These are phyloP conservation scores for Meliscaeva auricollis DNA, from an alignment of 2,888 invertebrate species.

Conservation along the genomic window DNA sequence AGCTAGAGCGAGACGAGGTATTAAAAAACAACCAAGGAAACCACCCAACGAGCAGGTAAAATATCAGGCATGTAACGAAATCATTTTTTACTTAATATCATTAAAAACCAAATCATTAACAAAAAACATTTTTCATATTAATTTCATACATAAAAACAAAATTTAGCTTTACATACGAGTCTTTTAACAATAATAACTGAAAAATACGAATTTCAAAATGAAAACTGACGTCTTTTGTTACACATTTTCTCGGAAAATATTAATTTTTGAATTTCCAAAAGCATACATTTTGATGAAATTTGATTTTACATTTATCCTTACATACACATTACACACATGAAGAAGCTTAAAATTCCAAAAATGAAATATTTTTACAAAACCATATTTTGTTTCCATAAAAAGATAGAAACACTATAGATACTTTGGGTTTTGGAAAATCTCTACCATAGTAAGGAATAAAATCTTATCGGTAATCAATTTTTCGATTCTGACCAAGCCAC, in stretches of 20 bases:
- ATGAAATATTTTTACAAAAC: no score
- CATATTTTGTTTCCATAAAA: no score
- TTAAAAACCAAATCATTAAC: not conserved
- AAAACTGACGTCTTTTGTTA: no score
- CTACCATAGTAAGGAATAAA: not conserved
- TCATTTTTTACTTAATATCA: slow-evolving; percentile 9
- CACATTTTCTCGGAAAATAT: no score
- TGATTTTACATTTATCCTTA: no score
- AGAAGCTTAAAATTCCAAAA: no score
- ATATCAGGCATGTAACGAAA: slow-evolving; percentile 48
- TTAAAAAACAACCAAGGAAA: slow-evolving; percentile 90
- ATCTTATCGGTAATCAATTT: slow-evolving; percentile 22
- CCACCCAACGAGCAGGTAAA: slow-evolving; percentile 84
- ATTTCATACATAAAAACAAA: not conserved
- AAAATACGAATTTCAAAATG: no score
- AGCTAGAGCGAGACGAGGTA: slow-evolving; percentile 94
- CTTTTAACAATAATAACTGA: no score
- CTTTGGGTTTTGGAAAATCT: not conserved
- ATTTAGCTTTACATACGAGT: no score
- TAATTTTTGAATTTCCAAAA: no score
- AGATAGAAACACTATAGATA: not conserved
- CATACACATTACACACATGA: no score
- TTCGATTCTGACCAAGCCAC: slow-evolving; percentile 11
- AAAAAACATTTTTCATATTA: not conserved
- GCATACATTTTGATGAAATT: no score